Evolutionary conservation across 1,140 invertebrate species (phyloP).

Genomic region (Teleopsis dalmanni): DNA sequence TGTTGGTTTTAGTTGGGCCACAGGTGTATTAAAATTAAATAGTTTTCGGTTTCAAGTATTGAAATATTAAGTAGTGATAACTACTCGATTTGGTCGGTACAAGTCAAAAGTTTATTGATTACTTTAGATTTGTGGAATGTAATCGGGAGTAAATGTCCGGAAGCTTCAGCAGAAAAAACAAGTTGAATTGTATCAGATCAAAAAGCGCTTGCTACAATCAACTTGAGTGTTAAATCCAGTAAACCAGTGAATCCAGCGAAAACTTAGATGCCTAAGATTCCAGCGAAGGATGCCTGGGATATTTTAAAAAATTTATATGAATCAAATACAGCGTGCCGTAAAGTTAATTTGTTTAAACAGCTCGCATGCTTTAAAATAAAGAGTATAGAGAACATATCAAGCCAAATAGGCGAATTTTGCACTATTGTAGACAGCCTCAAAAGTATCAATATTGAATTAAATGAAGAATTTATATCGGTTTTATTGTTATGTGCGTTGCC

Average conservation of each 20-base stretch:
- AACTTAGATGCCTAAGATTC: conserved; percentile 1
- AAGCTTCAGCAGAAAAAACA: not conserved
- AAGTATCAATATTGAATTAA: conserved; percentile 5
- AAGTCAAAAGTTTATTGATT: conserved; percentile 8
- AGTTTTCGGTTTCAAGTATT: conserved; percentile 6
- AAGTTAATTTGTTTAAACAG: conserved; percentile 12
- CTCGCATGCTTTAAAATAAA: conserved; percentile 7
- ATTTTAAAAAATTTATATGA: conserved; percentile 1
- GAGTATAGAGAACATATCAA: not conserved
- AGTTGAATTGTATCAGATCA: not conserved
- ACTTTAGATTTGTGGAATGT: conserved; percentile 9
- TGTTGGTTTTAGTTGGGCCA: too few species aligned
- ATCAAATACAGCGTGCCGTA: conserved; percentile 1
- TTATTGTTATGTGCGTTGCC: conserved; percentile 7
- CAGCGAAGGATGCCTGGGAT: conserved; percentile 10
- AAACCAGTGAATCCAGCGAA: conserved; percentile 7
- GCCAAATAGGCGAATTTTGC: conserved; percentile 8
- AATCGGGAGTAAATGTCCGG: not conserved
- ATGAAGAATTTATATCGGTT: conserved; percentile 3
- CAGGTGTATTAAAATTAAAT: too few species aligned
- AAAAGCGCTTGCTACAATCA: conserved; percentile 7
- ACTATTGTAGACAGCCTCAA: conserved; percentile 3
- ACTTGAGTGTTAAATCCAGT: conserved; percentile 5
- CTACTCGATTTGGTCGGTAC: conserved; percentile 5
- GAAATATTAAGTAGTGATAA: conserved; percentile 5